Conservation (phyloP, 2,888 invertebrate genomes). For the Dyspetes luteomarginatus region DNA sequence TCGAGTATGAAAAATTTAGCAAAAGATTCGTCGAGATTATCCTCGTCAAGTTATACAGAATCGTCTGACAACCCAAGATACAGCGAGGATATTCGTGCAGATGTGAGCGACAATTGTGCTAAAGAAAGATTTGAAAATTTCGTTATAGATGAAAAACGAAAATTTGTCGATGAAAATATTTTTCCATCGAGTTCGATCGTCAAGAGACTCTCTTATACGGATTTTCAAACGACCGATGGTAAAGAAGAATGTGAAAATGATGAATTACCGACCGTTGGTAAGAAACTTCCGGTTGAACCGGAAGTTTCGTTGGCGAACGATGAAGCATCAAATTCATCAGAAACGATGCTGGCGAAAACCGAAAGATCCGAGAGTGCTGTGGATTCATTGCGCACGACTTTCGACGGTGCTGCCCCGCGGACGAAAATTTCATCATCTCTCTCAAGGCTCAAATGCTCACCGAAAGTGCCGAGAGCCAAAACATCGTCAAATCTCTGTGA, state of each 20-base stretch:
- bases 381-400: conserved; percentile 16
- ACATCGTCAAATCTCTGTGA: conserved; percentile 42
- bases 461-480: conserved; percentile 45
- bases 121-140: not conserved
- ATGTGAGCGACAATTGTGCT: conserved; percentile 1
- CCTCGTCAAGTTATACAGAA: not conserved
- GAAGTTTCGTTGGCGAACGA: conserved; percentile 5
- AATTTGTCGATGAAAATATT: conserved; percentile 7
- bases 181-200: not conserved
- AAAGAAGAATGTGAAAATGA: not conserved
- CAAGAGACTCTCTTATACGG: conserved; percentile 31
- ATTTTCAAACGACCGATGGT: not conserved
- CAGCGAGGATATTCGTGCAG: conserved; percentile 8
- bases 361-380: conserved; percentile 64
- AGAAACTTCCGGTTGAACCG: not conserved
- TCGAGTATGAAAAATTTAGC: conserved; percentile 20
- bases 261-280: not conserved
- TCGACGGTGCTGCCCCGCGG: not conserved
- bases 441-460: conserved; percentile 59
- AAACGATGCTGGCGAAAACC: conserved; percentile 10
- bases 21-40: not conserved
- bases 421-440: conserved; percentile 63
- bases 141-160: not conserved
- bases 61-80: not conserved
- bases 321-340: not conserved